Evolutionary conservation across 2,888 invertebrate species (phyloP).

Genomic region (Eueremaeus valkanovi): DNA sequence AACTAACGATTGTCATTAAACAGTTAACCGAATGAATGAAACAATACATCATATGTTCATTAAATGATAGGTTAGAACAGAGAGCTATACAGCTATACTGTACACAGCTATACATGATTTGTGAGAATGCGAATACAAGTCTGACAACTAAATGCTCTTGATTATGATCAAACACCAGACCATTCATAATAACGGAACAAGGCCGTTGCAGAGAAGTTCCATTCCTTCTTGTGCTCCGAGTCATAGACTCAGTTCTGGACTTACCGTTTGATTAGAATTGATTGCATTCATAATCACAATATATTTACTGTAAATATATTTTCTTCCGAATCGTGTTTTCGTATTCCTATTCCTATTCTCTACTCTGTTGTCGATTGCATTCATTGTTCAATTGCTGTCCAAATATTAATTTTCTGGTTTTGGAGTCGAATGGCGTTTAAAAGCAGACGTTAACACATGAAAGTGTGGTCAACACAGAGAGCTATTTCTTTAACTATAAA

Average conservation of each 20-base stretch:
- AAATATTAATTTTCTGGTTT: slow-evolving; percentile 23
- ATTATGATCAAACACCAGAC: slow-evolving; percentile 8
- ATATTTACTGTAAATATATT: no score
- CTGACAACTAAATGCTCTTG: slow-evolving; percentile 22
- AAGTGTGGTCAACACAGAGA: slow-evolving; percentile 27
- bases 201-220: not conserved
- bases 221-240: not conserved
- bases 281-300: no score
- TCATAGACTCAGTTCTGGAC: not conserved
- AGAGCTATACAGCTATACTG: no score
- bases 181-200: slow-evolving; percentile 29
- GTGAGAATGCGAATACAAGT: slow-evolving; percentile 18
- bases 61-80: slow-evolving; percentile 8
- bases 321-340: no score
- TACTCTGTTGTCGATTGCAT: not conserved
- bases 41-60: slow-evolving; percentile 16
- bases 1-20: slow-evolving; percentile 26
- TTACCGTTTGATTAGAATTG: slow-evolving; percentile 19
- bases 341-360: not conserved
- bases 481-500: slow-evolving; percentile 30
- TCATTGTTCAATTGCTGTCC: not conserved
- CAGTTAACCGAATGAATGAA: slow-evolving; percentile 30
- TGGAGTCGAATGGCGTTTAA: slow-evolving; percentile 4
- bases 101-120: slow-evolving; percentile 22
- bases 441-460: not conserved